Conservation (phyloP, 1,140 invertebrate species). For the Drosophila malerkotliana region DNA sequence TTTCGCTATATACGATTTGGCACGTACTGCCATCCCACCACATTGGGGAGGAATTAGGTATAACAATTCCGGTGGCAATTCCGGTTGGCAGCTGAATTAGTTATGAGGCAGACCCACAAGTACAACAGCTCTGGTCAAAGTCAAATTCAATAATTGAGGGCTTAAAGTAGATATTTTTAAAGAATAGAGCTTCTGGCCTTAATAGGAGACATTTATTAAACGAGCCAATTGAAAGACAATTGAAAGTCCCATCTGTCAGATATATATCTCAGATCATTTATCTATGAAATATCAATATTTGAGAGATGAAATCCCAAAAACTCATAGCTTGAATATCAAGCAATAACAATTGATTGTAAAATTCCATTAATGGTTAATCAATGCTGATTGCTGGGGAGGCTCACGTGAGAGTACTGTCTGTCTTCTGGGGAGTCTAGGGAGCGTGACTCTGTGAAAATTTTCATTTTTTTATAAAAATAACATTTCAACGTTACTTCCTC, state of each 20-base stretch:
- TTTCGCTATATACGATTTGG: constrained; percentile 18
- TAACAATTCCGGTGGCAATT: constrained; percentile 3
- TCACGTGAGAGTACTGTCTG: constrained; percentile 36
- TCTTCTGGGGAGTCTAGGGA: constrained; percentile 5
- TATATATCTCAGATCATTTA: constrained; percentile 29
- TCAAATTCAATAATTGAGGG: constrained; percentile 3
- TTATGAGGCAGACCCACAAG: constrained; percentile 38
- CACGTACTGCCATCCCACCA: constrained; percentile 28
- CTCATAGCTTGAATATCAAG: constrained; percentile 33
- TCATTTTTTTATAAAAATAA: constrained; percentile 37
- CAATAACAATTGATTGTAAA: constrained; percentile 40
- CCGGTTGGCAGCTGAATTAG: constrained; percentile 20
- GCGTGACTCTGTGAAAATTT: constrained; percentile 43
- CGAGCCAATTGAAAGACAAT: constrained; percentile 74
- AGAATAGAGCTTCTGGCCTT: too few relatives aligned
- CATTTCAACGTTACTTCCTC: constrained; percentile 15
- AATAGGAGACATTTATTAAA: constrained; percentile 22
- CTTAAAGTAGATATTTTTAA: too few relatives aligned
- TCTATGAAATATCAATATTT: constrained; percentile 13
- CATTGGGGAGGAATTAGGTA: not conserved
- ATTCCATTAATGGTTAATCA: constrained; percentile 61
- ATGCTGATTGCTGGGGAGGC: constrained; percentile 42
- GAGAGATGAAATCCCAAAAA: constrained; percentile 36
- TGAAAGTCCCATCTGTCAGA: constrained; percentile 46
- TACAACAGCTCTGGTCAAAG: not conserved